phyloP scores from a whole-genome alignment of 2,888 invertebrate species.

The Gryllus longicercus region DNA sequence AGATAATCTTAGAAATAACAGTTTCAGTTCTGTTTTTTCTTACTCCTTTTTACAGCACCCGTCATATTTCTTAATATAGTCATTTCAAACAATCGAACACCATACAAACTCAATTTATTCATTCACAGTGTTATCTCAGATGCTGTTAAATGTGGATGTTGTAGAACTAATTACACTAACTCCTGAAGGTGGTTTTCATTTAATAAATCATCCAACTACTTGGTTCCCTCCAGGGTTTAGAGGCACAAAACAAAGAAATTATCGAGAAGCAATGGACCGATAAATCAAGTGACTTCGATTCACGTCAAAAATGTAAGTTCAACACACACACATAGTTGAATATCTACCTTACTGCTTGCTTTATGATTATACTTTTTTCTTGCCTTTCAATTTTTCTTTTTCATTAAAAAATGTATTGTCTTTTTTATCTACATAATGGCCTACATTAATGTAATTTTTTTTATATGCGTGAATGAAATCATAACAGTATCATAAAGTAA shows the following conservation, averaged over 20 bases:
- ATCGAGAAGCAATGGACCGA: slow-evolving; percentile 85
- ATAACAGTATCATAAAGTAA: no score
- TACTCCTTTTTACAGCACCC: background rate
- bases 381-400: no score
- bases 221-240: slow-evolving; percentile 69
- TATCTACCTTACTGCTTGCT: no score
- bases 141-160: background rate
- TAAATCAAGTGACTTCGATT: slow-evolving; percentile 80
- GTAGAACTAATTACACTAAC: background rate
- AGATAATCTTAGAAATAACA: no score
- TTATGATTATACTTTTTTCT: no score
- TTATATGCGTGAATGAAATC: no score
- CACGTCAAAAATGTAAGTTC: slow-evolving; percentile 83
- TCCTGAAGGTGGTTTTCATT: background rate
- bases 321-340: background rate
- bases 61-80: background rate
- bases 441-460: no score
- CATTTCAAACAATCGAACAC: background rate
- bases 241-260: slow-evolving; percentile 76
- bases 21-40: no score
- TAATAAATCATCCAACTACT: slow-evolving; percentile 21
- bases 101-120: background rate
- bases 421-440: no score
- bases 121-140: background rate
- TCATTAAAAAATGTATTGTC: no score